A percentile compares a stretch with the other conserved stretches of the same genome.
These are phyloP conservation scores for Neodiprion fabricii DNA, from an alignment of 1,140 invertebrate species.

Conservation along the genomic window DNA sequence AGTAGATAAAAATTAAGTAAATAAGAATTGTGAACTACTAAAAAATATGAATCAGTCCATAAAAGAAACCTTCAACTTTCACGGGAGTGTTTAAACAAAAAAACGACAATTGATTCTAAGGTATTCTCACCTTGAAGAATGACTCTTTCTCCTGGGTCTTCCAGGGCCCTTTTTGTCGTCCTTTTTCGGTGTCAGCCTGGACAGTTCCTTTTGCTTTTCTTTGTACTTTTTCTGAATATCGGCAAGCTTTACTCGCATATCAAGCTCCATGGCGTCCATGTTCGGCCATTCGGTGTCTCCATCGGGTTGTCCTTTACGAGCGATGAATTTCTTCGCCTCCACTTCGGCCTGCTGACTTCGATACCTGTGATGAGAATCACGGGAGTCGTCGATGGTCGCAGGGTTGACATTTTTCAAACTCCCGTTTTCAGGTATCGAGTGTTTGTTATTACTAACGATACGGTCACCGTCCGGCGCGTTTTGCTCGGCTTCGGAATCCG, in stretches of 20 bases:
- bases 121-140: conserved; percentile 51
- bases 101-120: too few relatives aligned
- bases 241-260: conserved; percentile 80
- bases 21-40: too few relatives aligned
- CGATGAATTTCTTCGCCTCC: conserved; percentile 58
- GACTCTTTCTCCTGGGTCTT: conserved; percentile 50
- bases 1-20: too few relatives aligned
- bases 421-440: background rate
- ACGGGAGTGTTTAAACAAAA: too few relatives aligned
- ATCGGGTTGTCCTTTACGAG: conserved; percentile 44
- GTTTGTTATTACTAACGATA: background rate
- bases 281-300: conserved; percentile 63
- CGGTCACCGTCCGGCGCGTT: background rate
- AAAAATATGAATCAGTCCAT: too few relatives aligned
- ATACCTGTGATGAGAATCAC: conserved; percentile 47
- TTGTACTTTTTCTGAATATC: conserved; percentile 82
- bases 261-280: conserved; percentile 78
- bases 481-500: conserved; percentile 39
- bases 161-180: conserved; percentile 50
- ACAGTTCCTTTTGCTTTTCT: conserved; percentile 83
- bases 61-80: too few relatives aligned
- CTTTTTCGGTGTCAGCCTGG: conserved; percentile 70
- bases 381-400: conserved; percentile 19
- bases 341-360: conserved; percentile 58
- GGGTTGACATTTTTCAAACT: background rate